A percentile compares a stretch with the other conserved stretches of the same genome.
Evolutionary conservation across 2,888 invertebrate genomes (phyloP).

Genomic region (Tinea trinotella): DNA sequence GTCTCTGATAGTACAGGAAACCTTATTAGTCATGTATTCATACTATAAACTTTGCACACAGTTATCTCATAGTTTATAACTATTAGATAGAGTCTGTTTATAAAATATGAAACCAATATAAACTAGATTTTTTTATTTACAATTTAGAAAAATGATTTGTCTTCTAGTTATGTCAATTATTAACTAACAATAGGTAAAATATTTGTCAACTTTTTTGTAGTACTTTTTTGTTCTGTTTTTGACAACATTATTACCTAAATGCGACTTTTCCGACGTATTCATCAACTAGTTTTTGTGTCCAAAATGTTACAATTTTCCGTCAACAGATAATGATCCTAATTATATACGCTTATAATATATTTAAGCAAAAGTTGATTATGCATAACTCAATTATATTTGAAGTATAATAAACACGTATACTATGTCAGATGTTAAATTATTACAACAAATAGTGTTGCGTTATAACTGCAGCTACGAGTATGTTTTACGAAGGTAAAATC

Average conservation of each 20-base stretch:
- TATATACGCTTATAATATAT: background rate
- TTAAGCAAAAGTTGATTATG: background rate
- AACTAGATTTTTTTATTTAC: too few relatives aligned
- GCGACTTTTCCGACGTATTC: background rate
- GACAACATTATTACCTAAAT: conserved; percentile 6
- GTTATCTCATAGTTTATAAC: too few relatives aligned
- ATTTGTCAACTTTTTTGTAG: too few relatives aligned
- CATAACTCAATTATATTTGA: background rate
- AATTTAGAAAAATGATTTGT: too few relatives aligned
- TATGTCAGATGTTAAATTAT: background rate
- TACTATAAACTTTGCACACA: too few relatives aligned
- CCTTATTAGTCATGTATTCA: too few relatives aligned
- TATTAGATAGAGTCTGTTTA: too few relatives aligned
- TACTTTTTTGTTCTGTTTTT: background rate
- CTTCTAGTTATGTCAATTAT: too few relatives aligned
- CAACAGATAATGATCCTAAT: background rate
- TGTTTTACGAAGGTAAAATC: conserved; percentile 4
- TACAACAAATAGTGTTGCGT: conserved; percentile 7
- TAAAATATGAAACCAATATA: too few relatives aligned
- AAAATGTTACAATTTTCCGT: background rate
- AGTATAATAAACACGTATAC: background rate
- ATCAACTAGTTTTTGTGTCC: background rate
- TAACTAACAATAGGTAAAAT: too few relatives aligned
- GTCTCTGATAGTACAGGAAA: too few relatives aligned
- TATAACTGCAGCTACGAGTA: conserved; percentile 1